A percentile compares a stretch with the other conserved stretches of the same genome.
Conservation (phyloP, 2,888 invertebrate genomes). For the Ephialtes manifestator region DNA sequence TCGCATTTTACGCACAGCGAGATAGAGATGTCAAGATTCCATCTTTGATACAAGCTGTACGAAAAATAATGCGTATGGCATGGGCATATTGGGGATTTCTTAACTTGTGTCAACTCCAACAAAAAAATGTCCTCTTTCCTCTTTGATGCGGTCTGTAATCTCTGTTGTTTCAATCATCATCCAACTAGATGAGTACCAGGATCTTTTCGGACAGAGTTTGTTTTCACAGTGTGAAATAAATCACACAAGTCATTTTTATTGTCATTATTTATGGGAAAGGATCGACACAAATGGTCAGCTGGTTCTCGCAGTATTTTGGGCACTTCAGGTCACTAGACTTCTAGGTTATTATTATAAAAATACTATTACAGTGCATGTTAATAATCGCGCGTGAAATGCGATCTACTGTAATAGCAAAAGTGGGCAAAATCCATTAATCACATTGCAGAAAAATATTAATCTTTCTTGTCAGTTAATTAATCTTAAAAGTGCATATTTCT, state of each 20-base stretch:
- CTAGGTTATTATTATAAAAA: slow-evolving; percentile 49
- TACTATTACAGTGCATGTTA: slow-evolving; percentile 47
- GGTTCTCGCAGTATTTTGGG: slow-evolving; percentile 72
- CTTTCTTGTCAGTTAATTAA: slow-evolving; percentile 2
- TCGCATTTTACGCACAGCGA: too few relatives aligned
- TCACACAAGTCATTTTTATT: not conserved
- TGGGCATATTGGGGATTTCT: too few relatives aligned
- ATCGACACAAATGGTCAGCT: slow-evolving; percentile 74
- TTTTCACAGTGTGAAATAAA: slow-evolving; percentile 17
- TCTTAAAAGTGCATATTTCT: not conserved
- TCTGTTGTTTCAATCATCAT: not conserved
- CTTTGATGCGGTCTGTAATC: too few relatives aligned
- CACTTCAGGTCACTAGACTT: slow-evolving; percentile 67
- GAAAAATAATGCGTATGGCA: too few relatives aligned
- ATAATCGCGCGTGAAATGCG: slow-evolving; percentile 39
- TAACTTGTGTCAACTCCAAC: too few relatives aligned
- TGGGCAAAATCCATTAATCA: slow-evolving; percentile 6
- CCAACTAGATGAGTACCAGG: slow-evolving; percentile 27
- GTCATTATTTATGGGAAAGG: slow-evolving; percentile 47
- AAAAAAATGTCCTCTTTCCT: too few relatives aligned
- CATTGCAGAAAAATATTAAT: not conserved
- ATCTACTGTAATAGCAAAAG: slow-evolving; percentile 23
- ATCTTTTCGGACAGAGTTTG: not conserved
- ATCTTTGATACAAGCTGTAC: too few relatives aligned
- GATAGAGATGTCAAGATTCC: too few relatives aligned